These are phyloP conservation scores for Pandemis corylana DNA, from an alignment of 2,888 invertebrate genomes.

Conservation along the genomic window DNA sequence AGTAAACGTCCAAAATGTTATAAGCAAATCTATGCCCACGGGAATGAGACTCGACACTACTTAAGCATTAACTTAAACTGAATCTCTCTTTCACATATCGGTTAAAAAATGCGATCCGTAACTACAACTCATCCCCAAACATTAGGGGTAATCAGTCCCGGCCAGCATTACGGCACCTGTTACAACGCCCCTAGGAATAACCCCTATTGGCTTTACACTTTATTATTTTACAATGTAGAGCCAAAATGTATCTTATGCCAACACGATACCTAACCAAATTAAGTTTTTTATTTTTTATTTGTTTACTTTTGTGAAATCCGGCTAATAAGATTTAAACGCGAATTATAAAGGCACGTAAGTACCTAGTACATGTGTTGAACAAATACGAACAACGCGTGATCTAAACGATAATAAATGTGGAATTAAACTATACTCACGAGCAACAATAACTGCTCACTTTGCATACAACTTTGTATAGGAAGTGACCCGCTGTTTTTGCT, in stretches of 20 bases:
- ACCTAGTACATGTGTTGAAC: slow-evolving; percentile 37
- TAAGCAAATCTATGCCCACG: too few species aligned
- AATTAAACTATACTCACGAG: neutral
- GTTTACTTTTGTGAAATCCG: slow-evolving; percentile 53
- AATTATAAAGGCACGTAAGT: slow-evolving; percentile 51
- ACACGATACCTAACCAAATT: slow-evolving; percentile 32
- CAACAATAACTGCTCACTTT: too few species aligned
- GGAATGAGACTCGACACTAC: too few species aligned
- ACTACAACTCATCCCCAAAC: slow-evolving; percentile 61
- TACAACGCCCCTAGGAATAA: slow-evolving; percentile 54
- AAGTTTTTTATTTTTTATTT: slow-evolving; percentile 36
- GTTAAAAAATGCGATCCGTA: slow-evolving; percentile 32
- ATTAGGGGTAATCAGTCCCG: slow-evolving; percentile 66
- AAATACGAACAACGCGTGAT: slow-evolving; percentile 16
- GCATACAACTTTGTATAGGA: too few species aligned
- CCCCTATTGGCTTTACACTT: slow-evolving; percentile 55
- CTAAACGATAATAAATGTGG: neutral
- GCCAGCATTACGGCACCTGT: slow-evolving; percentile 65
- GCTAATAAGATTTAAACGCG: slow-evolving; percentile 62
- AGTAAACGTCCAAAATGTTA: too few species aligned
- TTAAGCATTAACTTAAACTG: slow-evolving; percentile 37
- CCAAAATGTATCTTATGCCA: slow-evolving; percentile 45
- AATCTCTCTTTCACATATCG: neutral
- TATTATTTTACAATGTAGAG: slow-evolving; percentile 50
- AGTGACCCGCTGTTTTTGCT: too few species aligned